These are phyloP conservation scores for Prunella fulvescens DNA, from an alignment of 2,113 vertebrate species.

Conservation along the genomic window DNA sequence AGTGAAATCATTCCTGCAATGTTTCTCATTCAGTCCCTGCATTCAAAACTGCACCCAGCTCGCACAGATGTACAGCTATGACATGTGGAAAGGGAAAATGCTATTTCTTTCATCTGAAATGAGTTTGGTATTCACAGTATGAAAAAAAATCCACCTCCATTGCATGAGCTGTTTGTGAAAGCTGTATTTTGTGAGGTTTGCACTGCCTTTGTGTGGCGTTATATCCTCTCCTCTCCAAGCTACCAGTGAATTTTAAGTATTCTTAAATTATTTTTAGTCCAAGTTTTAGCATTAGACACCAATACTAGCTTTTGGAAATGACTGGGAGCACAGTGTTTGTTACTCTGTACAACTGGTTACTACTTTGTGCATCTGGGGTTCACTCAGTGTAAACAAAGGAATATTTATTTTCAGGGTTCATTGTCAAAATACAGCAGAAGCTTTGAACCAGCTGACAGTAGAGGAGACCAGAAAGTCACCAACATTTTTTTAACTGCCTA, in stretches of 20 bases:
- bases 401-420: background rate
- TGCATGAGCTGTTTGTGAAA: background rate
- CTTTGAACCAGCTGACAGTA: background rate
- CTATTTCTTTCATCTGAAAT: background rate
- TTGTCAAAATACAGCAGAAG: background rate
- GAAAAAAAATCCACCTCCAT: background rate
- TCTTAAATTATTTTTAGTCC: background rate
- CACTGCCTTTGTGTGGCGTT: background rate
- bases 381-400: background rate
- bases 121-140: background rate
- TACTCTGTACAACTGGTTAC: background rate
- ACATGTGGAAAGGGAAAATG: background rate
- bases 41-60: background rate
- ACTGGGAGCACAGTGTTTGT: background rate
- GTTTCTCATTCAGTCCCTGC: background rate
- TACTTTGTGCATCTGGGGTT: background rate
- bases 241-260: background rate
- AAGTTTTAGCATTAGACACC: background rate
- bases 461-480: background rate
- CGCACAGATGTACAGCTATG: fast-evolving
- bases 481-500: background rate
- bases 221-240: background rate
- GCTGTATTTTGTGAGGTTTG: background rate
- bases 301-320: background rate
- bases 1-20: background rate